These are phyloP conservation scores for Sebastes kiyomatsui DNA, from an alignment of 2,797 vertebrate genomes.

Conservation along the genomic window DNA sequence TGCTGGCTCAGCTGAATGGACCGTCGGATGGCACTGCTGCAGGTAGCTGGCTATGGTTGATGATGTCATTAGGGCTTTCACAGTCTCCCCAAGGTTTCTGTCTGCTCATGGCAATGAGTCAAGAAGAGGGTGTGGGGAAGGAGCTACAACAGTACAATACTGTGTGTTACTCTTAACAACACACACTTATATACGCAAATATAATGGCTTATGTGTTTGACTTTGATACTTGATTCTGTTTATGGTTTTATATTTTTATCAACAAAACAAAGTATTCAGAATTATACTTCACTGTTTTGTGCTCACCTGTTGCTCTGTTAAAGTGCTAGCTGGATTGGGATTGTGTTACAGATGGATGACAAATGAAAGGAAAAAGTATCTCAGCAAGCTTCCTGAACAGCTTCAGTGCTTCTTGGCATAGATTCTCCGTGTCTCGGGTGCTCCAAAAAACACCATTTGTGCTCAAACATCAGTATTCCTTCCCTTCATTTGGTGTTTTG, in stretches of 20 bases:
- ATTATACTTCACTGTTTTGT: neutral
- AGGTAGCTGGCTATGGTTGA: conserved; percentile 56
- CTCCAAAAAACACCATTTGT: no score
- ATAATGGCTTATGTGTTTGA: neutral
- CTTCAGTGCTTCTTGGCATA: neutral
- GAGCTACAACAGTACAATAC: neutral
- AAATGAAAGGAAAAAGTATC: neutral
- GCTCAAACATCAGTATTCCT: no score
- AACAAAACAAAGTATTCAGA: neutral
- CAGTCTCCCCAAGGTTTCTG: conserved; percentile 27
- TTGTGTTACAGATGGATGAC: neutral
- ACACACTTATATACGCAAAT: neutral
- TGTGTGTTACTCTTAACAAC: neutral
- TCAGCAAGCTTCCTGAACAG: neutral
- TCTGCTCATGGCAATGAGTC: conserved; percentile 14
- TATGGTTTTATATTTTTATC: neutral
- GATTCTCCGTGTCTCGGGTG: neutral
- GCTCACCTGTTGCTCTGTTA: neutral
- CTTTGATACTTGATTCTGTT: neutral
- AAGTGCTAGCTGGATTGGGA: neutral
- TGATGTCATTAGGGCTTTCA: conserved; percentile 61
- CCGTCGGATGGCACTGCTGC: conserved; percentile 48
- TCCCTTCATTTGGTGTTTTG: neutral
- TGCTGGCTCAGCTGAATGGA: conserved; percentile 67
- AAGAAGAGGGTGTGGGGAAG: neutral